These are phyloP conservation scores for Paedocypris micromegethes DNA, from an alignment of 2,797 vertebrate species.

Conservation along the genomic window DNA sequence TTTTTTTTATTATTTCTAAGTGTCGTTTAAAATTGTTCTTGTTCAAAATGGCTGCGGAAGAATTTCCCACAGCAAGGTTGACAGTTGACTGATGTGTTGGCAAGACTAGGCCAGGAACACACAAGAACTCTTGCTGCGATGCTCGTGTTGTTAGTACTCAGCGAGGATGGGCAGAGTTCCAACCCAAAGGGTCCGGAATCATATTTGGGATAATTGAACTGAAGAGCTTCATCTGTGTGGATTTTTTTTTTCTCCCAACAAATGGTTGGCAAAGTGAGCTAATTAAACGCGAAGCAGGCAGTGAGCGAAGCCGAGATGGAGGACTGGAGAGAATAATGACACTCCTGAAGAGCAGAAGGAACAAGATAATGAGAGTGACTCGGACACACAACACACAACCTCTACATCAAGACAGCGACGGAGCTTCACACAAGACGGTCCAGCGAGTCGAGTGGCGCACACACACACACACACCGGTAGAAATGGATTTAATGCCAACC, in stretches of 20 bases:
- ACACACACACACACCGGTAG: slow-evolving; percentile 15
- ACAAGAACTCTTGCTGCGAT: not conserved
- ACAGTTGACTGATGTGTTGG: not conserved
- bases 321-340: slow-evolving; percentile 72
- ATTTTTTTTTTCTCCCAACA: slow-evolving; percentile 53
- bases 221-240: slow-evolving; percentile 53
- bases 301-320: slow-evolving; percentile 57
- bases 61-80: not conserved
- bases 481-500: slow-evolving; percentile 12
- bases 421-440: slow-evolving; percentile 36
- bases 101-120: not conserved
- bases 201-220: slow-evolving; percentile 68
- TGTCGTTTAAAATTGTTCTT: not conserved
- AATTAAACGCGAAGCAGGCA: slow-evolving; percentile 72
- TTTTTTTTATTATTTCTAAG: too few relatives aligned
- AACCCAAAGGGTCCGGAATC: slow-evolving; percentile 57
- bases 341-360: slow-evolving; percentile 71
- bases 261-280: slow-evolving; percentile 63
- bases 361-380: slow-evolving; percentile 72
- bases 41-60: not conserved
- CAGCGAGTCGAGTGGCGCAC: not conserved
- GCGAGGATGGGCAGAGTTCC: slow-evolving; percentile 5
- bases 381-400: slow-evolving; percentile 54
- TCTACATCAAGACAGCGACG: slow-evolving; percentile 58
- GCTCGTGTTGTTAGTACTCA: not conserved